These are phyloP conservation scores for Heliangelus exortis DNA, from an alignment of 2,797 vertebrate species.

Conservation along the genomic window DNA sequence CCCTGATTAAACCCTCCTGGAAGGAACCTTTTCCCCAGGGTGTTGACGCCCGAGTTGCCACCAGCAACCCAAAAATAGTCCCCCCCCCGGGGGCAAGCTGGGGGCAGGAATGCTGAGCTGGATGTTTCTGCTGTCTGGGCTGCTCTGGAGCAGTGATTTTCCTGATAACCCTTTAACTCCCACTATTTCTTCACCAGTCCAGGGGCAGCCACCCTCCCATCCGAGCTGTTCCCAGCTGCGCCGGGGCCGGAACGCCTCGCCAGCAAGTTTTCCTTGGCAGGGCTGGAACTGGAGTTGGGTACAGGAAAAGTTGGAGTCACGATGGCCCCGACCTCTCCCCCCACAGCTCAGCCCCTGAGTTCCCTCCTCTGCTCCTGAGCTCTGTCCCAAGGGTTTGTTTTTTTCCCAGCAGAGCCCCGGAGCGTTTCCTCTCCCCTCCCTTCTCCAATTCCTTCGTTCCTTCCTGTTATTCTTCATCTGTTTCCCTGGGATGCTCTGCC, in stretches of 20 bases:
- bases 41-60: background rate
- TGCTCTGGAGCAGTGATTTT: background rate
- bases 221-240: background rate
- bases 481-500: background rate
- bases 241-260: background rate
- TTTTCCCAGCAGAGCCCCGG: background rate
- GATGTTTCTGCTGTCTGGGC: background rate
- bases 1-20: background rate
- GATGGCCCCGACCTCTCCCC: background rate
- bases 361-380: background rate
- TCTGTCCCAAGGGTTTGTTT: background rate
- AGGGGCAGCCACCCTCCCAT: background rate
- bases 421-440: conserved; percentile 1
- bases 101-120: background rate
- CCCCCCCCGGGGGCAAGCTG: background rate
- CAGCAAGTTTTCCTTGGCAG: background rate
- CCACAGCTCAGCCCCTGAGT: background rate
- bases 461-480: background rate
- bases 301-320: background rate
- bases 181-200: background rate
- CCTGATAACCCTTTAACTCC: background rate
- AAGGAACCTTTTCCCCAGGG: background rate
- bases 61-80: conserved; percentile 15
- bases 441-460: background rate
- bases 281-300: background rate